Conservation (phyloP, 2,888 invertebrate genomes). For the Venusia cambrica region DNA sequence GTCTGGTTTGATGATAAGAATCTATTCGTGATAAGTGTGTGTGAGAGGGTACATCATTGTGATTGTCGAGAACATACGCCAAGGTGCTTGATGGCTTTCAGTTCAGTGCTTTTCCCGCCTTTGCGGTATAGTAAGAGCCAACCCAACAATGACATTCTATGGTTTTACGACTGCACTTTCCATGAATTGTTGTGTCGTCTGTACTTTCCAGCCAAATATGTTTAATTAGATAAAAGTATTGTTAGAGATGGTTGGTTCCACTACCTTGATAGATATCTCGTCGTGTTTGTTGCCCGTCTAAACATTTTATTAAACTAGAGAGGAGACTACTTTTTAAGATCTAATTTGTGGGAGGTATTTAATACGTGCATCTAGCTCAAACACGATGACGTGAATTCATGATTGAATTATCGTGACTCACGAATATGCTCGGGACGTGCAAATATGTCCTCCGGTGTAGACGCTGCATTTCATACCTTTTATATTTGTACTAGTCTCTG, state of each 20-base stretch:
- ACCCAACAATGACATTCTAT: constrained; percentile 11
- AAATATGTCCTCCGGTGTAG: constrained; percentile 53
- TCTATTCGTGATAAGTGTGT: too few relatives aligned
- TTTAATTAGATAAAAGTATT: constrained; percentile 2
- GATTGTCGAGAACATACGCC: too few relatives aligned
- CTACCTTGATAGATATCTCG: too few relatives aligned
- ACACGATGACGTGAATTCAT: constrained; percentile 29
- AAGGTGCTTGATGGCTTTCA: constrained; percentile 7
- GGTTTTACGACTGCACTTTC: constrained; percentile 10
- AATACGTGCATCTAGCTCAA: constrained; percentile 16
- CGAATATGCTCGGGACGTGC: constrained; percentile 45
- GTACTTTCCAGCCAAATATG: constrained; percentile 4
- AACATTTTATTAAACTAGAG: too few relatives aligned
- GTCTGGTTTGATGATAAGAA: too few relatives aligned
- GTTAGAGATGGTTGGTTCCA: neutral
- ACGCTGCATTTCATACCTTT: too few relatives aligned
- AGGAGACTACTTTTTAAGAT: too few relatives aligned
- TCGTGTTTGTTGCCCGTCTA: too few relatives aligned
- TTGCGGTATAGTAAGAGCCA: neutral
- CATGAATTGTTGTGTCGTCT: constrained; percentile 3
- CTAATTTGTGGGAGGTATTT: too few relatives aligned
- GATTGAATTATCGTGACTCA: constrained; percentile 33
- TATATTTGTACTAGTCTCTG: too few relatives aligned
- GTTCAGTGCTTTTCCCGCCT: constrained; percentile 5
- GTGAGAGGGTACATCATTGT: too few relatives aligned